These are phyloP conservation scores for Triplophysa rosa DNA, from an alignment of 2,113 vertebrate genomes.

Conservation along the genomic window DNA sequence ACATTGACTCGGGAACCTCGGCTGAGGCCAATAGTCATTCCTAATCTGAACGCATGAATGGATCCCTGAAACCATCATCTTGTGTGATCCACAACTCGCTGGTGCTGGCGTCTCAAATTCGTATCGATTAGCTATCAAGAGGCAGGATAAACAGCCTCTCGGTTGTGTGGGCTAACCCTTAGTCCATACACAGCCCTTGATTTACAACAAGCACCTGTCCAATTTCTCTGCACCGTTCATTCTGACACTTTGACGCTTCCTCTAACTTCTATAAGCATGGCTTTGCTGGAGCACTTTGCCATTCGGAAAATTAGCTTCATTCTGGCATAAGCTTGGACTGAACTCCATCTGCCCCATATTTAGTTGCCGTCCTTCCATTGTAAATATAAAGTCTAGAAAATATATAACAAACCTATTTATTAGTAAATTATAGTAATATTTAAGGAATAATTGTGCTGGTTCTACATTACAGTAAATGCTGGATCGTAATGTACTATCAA, in stretches of 20 bases:
- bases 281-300: neutral
- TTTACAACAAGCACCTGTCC: constrained; percentile 11
- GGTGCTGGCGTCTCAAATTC: constrained; percentile 12
- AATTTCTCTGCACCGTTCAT: neutral
- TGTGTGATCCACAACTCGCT: constrained; percentile 1
- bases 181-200: neutral
- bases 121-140: constrained; percentile 18
- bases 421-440: neutral
- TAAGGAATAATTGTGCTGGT: too few relatives aligned
- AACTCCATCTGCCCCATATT: neutral
- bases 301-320: neutral
- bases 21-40: neutral
- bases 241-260: neutral
- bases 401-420: too few relatives aligned
- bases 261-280: neutral
- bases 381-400: neutral
- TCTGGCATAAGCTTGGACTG: neutral
- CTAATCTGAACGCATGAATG: constrained; percentile 12
- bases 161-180: neutral
- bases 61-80: neutral
- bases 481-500: neutral
- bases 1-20: neutral
- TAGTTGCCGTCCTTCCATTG: neutral
- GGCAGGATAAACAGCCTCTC: constrained; percentile 22
- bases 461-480: neutral